A percentile compares a stretch with the other conserved stretches of the same genome.
phyloP scores from a whole-genome alignment of 2,888 invertebrate species.

The Leptothorax acervorum region DNA sequence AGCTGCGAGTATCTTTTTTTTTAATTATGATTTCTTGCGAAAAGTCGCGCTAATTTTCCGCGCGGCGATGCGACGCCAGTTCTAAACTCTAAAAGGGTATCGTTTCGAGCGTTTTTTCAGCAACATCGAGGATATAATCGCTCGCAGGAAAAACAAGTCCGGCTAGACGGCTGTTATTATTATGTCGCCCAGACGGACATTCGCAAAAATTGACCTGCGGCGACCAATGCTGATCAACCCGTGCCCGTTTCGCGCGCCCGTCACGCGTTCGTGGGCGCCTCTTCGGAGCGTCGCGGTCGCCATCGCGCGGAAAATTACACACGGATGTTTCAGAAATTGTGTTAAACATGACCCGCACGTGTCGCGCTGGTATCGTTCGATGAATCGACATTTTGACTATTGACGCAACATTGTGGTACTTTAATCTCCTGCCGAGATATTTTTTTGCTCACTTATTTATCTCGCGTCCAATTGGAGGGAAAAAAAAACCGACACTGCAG shows the following conservation, averaged over 20 bases:
- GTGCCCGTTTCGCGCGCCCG: background rate
- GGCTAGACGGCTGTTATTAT: background rate
- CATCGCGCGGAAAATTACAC: conserved; percentile 20
- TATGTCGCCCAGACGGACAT: background rate
- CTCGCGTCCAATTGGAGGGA: background rate
- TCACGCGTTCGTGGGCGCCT: background rate
- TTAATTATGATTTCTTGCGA: background rate
- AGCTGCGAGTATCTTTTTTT: background rate
- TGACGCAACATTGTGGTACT: background rate
- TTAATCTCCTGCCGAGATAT: conserved; percentile 19
- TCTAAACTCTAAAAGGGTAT: conserved; percentile 27
- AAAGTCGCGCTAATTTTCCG: background rate
- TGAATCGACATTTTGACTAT: conserved; percentile 11
- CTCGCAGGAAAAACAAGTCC: conserved; percentile 25
- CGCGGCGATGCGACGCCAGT: background rate
- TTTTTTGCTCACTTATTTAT: conserved; percentile 36
- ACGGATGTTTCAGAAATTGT: background rate
- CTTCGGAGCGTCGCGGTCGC: too few species aligned
- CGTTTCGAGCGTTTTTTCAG: conserved; percentile 25
- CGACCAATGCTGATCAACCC: background rate
- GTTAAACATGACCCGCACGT: conserved; percentile 2
- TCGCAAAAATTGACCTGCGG: conserved; percentile 29
- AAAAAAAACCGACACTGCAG: background rate
- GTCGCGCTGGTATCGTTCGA: conserved; percentile 10
- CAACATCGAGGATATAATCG: conserved; percentile 9